Conservation (phyloP, 2,797 vertebrate genomes). For the Karalla daura region DNA sequence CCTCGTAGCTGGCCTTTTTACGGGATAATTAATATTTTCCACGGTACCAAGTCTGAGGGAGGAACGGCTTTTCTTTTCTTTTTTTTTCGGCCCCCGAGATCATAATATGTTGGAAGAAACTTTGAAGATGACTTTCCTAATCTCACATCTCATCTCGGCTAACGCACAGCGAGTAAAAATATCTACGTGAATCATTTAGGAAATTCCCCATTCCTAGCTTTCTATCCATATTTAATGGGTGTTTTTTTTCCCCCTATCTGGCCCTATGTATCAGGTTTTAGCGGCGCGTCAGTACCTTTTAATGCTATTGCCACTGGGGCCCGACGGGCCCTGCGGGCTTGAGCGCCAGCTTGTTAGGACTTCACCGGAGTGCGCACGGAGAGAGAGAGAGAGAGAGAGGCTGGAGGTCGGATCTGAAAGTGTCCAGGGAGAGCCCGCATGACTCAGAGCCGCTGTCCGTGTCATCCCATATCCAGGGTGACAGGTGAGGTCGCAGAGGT, state of each 20-base stretch:
- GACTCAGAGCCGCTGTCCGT: conserved; percentile 5
- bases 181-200: neutral
- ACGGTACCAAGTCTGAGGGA: conserved; percentile 26
- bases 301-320: neutral
- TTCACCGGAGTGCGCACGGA: neutral
- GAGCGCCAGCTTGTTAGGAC: neutral
- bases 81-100: no score
- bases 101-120: neutral
- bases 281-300: neutral
- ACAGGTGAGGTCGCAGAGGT: conserved; percentile 17
- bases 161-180: neutral
- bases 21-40: conserved; percentile 50
- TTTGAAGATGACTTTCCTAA: neutral
- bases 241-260: neutral
- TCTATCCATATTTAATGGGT: neutral
- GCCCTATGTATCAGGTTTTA: neutral
- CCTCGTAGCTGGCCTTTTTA: conserved; percentile 24
- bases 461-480: conserved; percentile 12
- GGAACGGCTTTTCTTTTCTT: conserved; percentile 29
- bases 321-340: neutral
- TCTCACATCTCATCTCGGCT: conserved; percentile 1
- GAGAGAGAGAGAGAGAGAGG: conserved; percentile 2
- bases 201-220: neutral
- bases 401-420: neutral
- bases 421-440: neutral